Conservation (phyloP, 2,113 vertebrate species). For the Anser cygnoides region DNA sequence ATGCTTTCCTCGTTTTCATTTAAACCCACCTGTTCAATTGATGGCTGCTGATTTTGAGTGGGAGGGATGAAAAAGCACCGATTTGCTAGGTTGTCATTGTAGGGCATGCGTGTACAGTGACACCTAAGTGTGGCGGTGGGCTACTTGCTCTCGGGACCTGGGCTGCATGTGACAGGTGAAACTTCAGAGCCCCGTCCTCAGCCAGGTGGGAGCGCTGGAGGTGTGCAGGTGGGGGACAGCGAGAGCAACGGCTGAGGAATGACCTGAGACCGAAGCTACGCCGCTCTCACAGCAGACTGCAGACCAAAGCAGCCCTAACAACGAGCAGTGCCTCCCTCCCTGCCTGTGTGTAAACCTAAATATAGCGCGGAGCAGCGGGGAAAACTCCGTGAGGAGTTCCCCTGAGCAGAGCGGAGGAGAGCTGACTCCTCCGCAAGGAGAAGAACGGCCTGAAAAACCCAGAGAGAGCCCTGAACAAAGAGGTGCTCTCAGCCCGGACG, state of each 20-base stretch:
- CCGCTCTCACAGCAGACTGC: neutral
- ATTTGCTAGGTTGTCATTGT: neutral
- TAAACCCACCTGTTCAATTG: accelerated
- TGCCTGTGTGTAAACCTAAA: neutral
- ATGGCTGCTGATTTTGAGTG: neutral
- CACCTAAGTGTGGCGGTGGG: neutral
- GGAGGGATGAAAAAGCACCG: neutral
- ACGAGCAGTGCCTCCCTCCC: neutral
- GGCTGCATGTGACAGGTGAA: neutral
- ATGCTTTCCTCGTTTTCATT: neutral
- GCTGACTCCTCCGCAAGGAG: neutral
- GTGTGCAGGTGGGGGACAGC: neutral
- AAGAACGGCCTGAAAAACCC: slow-evolving; percentile 34
- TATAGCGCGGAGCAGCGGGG: neutral
- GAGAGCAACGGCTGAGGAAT: neutral
- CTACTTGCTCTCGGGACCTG: neutral
- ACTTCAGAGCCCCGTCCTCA: neutral
- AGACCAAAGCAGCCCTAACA: slow-evolving; percentile 20
- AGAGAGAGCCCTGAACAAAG: slow-evolving; percentile 9
- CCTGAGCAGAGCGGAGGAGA: neutral
- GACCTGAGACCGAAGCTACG: neutral
- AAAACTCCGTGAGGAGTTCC: neutral
- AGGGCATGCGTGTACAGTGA: neutral
- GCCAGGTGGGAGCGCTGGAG: neutral
- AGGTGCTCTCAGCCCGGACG: neutral